Evolutionary conservation across 2,888 invertebrate genomes (phyloP).

Genomic region (Phytoseiulus persimilis): DNA sequence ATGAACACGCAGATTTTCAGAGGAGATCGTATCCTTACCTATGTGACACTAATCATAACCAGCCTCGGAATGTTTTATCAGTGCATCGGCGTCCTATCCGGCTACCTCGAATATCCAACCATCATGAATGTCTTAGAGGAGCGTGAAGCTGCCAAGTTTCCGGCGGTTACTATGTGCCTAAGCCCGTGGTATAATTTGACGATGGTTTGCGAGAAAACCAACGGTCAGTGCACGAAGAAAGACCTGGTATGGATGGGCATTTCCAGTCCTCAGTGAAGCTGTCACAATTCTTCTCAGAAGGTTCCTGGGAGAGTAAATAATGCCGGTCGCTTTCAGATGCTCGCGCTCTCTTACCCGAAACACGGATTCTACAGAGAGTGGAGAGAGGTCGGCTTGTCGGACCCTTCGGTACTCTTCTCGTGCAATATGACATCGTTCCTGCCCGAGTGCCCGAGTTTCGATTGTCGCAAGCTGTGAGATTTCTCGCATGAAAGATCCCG

Average conservation of each 20-base stretch:
- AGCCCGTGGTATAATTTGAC: slow-evolving; percentile 16
- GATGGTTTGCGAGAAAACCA: slow-evolving; percentile 18
- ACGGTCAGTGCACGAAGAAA: not conserved
- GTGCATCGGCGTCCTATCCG: not conserved
- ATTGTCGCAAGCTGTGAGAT: not conserved
- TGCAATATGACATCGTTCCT: slow-evolving; percentile 14
- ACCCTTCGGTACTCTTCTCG: not conserved
- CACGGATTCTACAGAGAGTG: not conserved
- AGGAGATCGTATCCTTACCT: not conserved
- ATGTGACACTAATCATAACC: not conserved
- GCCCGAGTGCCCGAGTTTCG: not conserved
- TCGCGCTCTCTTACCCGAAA: not conserved
- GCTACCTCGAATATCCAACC: not conserved
- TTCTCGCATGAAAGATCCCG: not conserved
- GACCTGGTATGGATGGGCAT: not conserved
- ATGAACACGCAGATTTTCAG: not conserved
- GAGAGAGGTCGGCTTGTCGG: not conserved
- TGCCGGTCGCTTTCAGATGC: not conserved
- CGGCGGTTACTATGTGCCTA: not conserved
- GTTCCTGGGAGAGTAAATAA: too few relatives aligned
- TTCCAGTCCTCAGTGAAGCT: too few relatives aligned
- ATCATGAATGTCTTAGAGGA: slow-evolving; percentile 12
- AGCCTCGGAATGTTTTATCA: not conserved
- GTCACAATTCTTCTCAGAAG: too few relatives aligned
- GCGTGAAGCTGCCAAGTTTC: slow-evolving; percentile 19